A percentile compares a stretch with the other conserved stretches of the same genome.
Evolutionary conservation across 2,113 vertebrate species (phyloP).

Genomic region (Ploceus nigricollis): DNA sequence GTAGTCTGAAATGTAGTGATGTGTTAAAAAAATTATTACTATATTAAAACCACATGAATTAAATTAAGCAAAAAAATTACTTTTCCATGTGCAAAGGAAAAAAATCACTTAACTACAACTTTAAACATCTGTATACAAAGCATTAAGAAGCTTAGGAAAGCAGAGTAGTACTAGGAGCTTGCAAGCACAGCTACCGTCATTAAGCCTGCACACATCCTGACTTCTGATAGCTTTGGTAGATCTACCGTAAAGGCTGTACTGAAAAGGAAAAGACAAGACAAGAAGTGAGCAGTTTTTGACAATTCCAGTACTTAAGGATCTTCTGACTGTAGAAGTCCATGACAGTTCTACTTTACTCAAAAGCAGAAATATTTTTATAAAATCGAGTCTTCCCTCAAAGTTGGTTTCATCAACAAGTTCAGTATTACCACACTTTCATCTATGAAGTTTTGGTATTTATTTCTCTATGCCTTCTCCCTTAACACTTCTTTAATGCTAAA

Average conservation of each 20-base stretch:
- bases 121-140: not conserved
- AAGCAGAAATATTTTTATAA: not conserved
- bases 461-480: not conserved
- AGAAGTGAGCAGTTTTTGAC: not conserved
- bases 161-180: not conserved
- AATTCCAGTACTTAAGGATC: not conserved
- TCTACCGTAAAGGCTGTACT: not conserved
- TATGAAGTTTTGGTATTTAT: not conserved
- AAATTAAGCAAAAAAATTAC: not conserved
- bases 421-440: not conserved
- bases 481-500: not conserved
- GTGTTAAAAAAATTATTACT: not conserved
- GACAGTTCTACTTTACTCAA: not conserved
- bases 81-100: not conserved
- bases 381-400: not conserved
- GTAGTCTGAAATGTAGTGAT: not conserved
- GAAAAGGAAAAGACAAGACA: not conserved
- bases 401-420: not conserved
- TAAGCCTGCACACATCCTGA: not conserved
- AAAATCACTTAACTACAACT: not conserved
- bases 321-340: not conserved
- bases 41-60: not conserved
- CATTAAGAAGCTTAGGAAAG: constrained; percentile 1
- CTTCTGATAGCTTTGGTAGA: not conserved
- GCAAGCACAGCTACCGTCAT: not conserved